A percentile compares a stretch with the other conserved stretches of the same genome.
phyloP scores from a whole-genome alignment of 2,113 vertebrate genomes.

The Chauna torquata region DNA sequence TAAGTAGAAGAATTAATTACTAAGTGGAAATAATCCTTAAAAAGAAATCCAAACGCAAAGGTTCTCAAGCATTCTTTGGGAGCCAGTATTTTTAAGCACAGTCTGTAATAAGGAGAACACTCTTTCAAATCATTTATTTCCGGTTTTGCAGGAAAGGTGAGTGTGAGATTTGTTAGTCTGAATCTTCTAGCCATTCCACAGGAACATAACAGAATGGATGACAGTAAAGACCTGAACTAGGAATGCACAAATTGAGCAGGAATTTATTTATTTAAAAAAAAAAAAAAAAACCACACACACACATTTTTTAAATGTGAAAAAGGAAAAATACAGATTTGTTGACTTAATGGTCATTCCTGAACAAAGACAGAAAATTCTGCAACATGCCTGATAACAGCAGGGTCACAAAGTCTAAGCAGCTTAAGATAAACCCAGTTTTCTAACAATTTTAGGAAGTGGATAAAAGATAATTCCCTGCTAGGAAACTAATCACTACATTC shows the following conservation, averaged over 20 bases:
- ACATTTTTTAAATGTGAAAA: not conserved
- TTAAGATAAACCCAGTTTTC: conserved; percentile 37
- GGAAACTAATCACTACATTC: not conserved
- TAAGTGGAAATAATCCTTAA: not conserved
- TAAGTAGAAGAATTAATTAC: not conserved
- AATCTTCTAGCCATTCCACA: not conserved
- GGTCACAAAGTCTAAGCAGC: not conserved
- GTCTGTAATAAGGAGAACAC: not conserved
- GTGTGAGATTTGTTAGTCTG: not conserved
- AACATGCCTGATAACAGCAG: not conserved
- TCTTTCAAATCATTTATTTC: not conserved
- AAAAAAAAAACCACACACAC: no score
- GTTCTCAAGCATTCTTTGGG: not conserved
- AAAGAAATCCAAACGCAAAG: not conserved
- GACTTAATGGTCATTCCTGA: not conserved
- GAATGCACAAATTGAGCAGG: not conserved
- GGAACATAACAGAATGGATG: not conserved
- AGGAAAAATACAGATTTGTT: not conserved
- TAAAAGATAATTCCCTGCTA: conserved; percentile 17
- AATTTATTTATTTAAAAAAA: not conserved
- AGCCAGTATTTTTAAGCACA: not conserved
- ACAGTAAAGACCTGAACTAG: not conserved
- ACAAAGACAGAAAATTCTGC: not conserved
- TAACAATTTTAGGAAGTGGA: not conserved
- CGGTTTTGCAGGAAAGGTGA: not conserved